These are phyloP conservation scores for Aspidapion aeneum DNA, from an alignment of 2,888 invertebrate species.

Conservation along the genomic window DNA sequence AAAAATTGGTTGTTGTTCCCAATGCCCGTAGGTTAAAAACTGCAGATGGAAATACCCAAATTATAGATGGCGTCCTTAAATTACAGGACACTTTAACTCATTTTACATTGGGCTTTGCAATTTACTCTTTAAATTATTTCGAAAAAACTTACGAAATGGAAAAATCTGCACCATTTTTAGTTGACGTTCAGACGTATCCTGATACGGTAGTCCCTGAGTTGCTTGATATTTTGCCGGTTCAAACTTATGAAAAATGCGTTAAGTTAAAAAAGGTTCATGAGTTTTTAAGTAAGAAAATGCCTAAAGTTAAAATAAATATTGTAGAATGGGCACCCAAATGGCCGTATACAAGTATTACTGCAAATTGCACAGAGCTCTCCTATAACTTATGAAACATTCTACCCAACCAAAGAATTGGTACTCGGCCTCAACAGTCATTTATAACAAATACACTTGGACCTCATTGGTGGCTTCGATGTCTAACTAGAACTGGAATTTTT, in stretches of 20 bases:
- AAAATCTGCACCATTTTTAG: neutral
- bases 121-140: neutral
- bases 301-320: neutral
- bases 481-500: slow-evolving; percentile 14
- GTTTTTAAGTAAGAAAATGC: neutral
- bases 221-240: neutral
- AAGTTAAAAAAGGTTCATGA: neutral
- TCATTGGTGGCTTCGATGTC: slow-evolving; percentile 12
- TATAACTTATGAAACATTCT: too few relatives aligned
- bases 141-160: neutral
- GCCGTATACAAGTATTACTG: neutral
- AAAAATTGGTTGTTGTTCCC: neutral
- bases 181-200: neutral
- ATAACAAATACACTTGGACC: slow-evolving; percentile 8
- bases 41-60: slow-evolving; percentile 1
- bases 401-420: too few relatives aligned
- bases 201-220: neutral
- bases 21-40: neutral
- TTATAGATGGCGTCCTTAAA: neutral
- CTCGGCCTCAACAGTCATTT: too few relatives aligned
- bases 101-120: neutral
- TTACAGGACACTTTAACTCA: neutral
- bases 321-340: neutral
- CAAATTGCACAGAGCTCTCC: too few relatives aligned
- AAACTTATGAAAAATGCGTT: neutral